phyloP scores from a whole-genome alignment of 2,113 vertebrate species.

The Pelecanus crispus region DNA sequence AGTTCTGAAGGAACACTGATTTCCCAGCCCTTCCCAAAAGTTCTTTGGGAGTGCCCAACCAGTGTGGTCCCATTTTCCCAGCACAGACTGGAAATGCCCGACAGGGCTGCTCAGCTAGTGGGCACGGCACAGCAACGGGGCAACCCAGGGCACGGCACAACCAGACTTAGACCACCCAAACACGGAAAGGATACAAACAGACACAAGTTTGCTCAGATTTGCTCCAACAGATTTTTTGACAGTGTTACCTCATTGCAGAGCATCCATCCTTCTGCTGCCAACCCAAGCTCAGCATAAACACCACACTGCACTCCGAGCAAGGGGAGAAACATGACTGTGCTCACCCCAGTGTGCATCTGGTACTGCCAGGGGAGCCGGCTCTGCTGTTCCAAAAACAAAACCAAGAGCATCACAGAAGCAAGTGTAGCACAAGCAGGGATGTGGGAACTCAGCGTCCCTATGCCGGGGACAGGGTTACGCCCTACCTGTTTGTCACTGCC shows the following conservation, averaged over 20 bases:
- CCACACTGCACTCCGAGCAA: fast-evolving
- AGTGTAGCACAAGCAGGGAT: not conserved
- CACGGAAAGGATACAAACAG: not conserved
- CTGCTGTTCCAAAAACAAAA: not conserved
- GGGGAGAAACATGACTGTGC: not conserved
- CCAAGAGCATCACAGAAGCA: not conserved
- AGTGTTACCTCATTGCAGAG: not conserved
- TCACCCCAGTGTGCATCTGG: not conserved
- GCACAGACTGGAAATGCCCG: not conserved
- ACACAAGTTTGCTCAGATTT: not conserved
- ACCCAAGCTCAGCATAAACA: not conserved
- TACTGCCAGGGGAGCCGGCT: not conserved
- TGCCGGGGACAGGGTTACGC: not conserved
- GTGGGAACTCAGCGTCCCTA: not conserved
- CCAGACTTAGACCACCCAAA: not conserved
- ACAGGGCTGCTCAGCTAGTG: not conserved
- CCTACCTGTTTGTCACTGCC: not conserved
- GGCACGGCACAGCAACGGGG: not conserved
- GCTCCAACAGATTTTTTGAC: not conserved
- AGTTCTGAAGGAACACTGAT: not conserved
- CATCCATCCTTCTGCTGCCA: not conserved
- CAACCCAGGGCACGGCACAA: not conserved
- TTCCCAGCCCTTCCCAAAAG: not conserved
- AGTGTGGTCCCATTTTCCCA: not conserved
- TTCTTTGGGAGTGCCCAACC: not conserved